Conservation (phyloP, 2,797 vertebrate genomes). For the Lacerta agilis region DNA sequence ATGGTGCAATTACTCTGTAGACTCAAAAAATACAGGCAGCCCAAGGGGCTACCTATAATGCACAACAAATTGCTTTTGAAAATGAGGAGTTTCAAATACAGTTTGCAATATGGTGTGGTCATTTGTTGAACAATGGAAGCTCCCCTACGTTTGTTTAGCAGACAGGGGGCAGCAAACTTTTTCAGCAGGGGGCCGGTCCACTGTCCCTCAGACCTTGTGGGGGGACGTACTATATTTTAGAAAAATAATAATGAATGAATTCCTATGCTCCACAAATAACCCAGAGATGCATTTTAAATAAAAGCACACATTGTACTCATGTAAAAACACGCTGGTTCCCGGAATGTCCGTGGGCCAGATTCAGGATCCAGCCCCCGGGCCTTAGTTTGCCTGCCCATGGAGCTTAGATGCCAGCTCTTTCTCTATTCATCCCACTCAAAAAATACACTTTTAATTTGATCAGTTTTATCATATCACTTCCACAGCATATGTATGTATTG, state of each 20-base stretch:
- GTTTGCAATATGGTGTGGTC: background rate
- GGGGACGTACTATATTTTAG: too few relatives aligned
- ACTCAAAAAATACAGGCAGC: background rate
- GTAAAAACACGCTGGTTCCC: too few relatives aligned
- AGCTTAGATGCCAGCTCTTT: background rate
- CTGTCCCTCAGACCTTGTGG: too few relatives aligned
- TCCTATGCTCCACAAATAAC: too few relatives aligned
- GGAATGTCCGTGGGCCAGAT: too few relatives aligned
- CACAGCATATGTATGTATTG: background rate
- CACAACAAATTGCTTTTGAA: background rate
- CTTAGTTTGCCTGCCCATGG: too few relatives aligned
- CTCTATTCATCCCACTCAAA: background rate
- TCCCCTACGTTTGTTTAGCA: background rate
- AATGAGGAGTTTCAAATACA: background rate
- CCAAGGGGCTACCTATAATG: background rate
- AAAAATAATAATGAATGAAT: too few relatives aligned
- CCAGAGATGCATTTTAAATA: too few relatives aligned
- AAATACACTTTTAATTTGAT: background rate
- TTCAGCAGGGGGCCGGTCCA: too few relatives aligned
- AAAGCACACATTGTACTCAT: too few relatives aligned
- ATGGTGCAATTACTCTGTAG: conserved; percentile 3
- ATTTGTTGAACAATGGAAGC: background rate
- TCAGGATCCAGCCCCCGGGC: too few relatives aligned
- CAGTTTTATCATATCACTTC: background rate
- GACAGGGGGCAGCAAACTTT: too few relatives aligned